Conservation (phyloP, 2,113 vertebrate genomes). For the Laterallus jamaicensis region DNA sequence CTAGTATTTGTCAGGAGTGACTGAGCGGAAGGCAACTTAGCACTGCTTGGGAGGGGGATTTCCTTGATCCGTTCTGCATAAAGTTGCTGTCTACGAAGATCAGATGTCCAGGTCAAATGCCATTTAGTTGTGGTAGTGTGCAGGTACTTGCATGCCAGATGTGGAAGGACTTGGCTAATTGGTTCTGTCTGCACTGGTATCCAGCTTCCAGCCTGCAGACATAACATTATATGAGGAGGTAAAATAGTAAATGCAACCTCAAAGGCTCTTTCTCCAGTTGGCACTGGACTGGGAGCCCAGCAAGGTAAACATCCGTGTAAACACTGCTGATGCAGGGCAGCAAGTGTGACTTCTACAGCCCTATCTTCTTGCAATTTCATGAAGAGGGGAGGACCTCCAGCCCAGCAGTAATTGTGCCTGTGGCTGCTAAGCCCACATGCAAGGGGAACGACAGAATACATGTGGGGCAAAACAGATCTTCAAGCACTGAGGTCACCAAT, state of each 20-base stretch:
- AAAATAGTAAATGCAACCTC: slow-evolving; percentile 5
- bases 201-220: slow-evolving; percentile 17
- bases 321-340: not conserved
- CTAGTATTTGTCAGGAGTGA: not conserved
- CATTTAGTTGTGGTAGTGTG: not conserved
- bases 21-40: not conserved
- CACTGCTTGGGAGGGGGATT: not conserved
- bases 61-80: slow-evolving; percentile 13
- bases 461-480: not conserved
- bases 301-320: not conserved
- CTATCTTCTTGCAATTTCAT: not conserved
- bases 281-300: not conserved
- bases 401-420: not conserved
- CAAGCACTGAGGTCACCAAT: not conserved
- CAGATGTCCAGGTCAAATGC: slow-evolving; percentile 16
- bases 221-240: slow-evolving; percentile 13
- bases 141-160: not conserved
- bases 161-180: slow-evolving; percentile 9
- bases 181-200: not conserved
- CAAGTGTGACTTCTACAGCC: not conserved
- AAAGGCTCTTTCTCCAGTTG: not conserved
- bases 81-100: not conserved
- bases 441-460: not conserved
- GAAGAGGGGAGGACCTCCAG: not conserved
- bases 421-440: accelerated